Base-by-base conservation (phyloP, 2,113 vertebrate species). In the Daphoenositta chrysoptera region DNA sequence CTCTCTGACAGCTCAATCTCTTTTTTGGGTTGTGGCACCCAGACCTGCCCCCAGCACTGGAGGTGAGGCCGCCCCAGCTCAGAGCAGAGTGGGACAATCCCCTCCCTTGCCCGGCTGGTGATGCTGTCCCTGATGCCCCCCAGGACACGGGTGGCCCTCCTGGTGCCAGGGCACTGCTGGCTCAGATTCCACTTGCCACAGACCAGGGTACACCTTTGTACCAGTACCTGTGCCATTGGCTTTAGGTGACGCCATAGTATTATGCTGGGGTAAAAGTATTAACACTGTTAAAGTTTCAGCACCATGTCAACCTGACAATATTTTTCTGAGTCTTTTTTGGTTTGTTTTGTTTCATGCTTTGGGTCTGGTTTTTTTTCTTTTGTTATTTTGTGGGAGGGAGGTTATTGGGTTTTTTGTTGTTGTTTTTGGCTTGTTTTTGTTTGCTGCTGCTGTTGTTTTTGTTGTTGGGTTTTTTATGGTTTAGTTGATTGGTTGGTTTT, bases 171-270 rank as follows among this genome's bases (percentile, higher is more conserved):
- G 37, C n/a, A 48, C 40, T 64, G 65, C 6, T 6, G 33, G 1
- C 7, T 51, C 9, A 5, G 6, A 1, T 9, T 39, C 51, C 39
- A 0, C 15, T 17, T 28, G 12, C 0, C 33, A 58, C 17, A 0
- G 0, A 23, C 27, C 27, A 60, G 7, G 33, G 37, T 3, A 0
- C 4, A 14, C 15, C 15, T 51, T 35, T 44, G 3, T 13, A 73
- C 5, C 5, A 39, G 5, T 33, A 76, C 14, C 13, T 48, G 33
- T 28, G 15, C 10, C 12, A 24, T 1, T 33, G 9, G 15, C 31
- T 60, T 83, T 65, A 83, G 15, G 26, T 35, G 23, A 40, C 28
- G 16, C 13, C 18, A 35, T 7, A 79, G 22, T 15, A 33, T 69
- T 54, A 35, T 11, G 2, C 0, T 51, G 8, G 10, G 16, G 11